Evolutionary conservation across 2,113 vertebrate species (phyloP), one percentile per base, ranked within the genome.

Genomic region (Lucifuga dentata): DNA sequence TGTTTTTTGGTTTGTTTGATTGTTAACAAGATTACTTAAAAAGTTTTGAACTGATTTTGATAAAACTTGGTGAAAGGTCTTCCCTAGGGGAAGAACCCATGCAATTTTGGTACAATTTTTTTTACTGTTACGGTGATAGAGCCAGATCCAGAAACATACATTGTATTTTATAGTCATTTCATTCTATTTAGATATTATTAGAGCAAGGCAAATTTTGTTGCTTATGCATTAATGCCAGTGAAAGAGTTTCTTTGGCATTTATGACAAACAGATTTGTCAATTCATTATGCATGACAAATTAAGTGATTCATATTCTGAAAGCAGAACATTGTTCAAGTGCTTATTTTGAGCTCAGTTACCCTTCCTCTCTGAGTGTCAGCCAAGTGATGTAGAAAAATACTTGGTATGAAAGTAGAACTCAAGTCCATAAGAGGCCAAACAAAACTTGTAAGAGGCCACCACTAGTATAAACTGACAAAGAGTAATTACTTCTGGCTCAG

Each of bases 351-450:
- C 39, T 48, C 63, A 44, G 35, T 49, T 41, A 44, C 16, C n/a
- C 8, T 1, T 32, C 41, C n/a, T 74, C 65, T 62, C 77, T 75
- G 46, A 55, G 46, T 21, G 41, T 63, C 65, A 60, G 7, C 68
- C 51, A 66, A 74, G 79, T 65, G 51, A 63, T 50, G 26, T 5
- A 52, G 57, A 82, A 62, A 84, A 76, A 59, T 11, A 49, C 46
- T 45, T 33, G 52, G 76, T 68, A 49, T 55, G 36, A 56, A 68
- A n/a, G 20, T 26, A 43, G 11, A 58, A 51, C 44, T 76, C n/a
- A 16, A 26, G 67, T 60, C 21, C 72, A 15, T 72, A 61, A 81
- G 68, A 62, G 16, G 56, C 68, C 41, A 19, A 78, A 64, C 20
- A 20, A 49, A 46, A 56, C 2, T 39, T 19, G 48, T 40, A 19